Evolutionary conservation across 1,140 invertebrate species (phyloP), one percentile per base, ranked within the genome.

Genomic region (Zaprionus africanus): DNA sequence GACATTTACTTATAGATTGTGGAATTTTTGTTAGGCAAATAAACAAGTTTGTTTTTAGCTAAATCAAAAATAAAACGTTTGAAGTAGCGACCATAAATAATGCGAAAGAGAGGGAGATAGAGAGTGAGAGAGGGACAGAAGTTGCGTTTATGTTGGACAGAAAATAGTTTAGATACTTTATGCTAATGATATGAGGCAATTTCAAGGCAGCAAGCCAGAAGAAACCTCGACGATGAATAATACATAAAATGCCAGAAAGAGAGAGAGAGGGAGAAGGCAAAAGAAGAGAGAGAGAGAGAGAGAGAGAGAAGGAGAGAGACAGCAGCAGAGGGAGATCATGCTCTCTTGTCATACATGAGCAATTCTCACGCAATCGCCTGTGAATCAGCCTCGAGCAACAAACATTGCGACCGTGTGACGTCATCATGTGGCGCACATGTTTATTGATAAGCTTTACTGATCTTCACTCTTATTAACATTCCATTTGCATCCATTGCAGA

Each of bases 401-500:
- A 43, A 9, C 5, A 26, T 46, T 74, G 64, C 26, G 24, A 13
- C 9, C 12, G 19, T 34, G 49, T 90, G 85, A 90, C 86, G 85
- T 90, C 86, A 90, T 76, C 15, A 19, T 6, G 2, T 1, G n/a
- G n/a, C 3, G 76, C 71, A 84, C 78, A 82, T 77, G 85, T 70
- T 67, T 41, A 67, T 57, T 57, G 59, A 72, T 62, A 63, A 17
- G 12, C 24, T 11, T 11, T 15, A 0, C 9, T n/a, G 54, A 41
- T 43, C 38, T 66, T 51, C 59, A 22, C 53, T 17, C 12, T 9
- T 15, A 2, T 5, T 56, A 41, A 38, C 24, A 58, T 59, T 76
- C 9, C 22, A 13, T 38, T 38, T 11, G 15, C 19, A 31, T 49
- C 13, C 4, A 34, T 70, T 78, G 4, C 66, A 98, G 96, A 90